Evolutionary conservation across 2,888 invertebrate species (phyloP), one percentile per base, ranked within the genome.

Genomic region (Stenichneumon culpator): DNA sequence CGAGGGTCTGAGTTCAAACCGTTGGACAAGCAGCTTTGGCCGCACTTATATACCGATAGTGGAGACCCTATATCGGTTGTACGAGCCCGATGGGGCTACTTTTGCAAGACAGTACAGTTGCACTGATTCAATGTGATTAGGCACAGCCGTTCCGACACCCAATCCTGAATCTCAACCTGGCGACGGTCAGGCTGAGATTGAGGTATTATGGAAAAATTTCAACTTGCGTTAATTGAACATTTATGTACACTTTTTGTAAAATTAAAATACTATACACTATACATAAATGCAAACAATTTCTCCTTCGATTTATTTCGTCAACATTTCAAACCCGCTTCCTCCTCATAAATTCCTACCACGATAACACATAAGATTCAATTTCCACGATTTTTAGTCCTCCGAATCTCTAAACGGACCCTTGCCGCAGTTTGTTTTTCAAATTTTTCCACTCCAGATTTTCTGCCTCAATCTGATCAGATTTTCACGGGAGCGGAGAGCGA

Each of bases 71-170:
- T 70, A 25, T 44, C 50, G 60, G 28, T n/a, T 50, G 39, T 77
- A 80, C 52, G 70, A 80, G 79, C 50, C 72, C 70, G 39, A 72
- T 77, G 65, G 63, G 80, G 65, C 74, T 77, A 84, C 82, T 80
- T 72, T 70, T 3, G 50, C 6, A 50, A 70, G 44, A 52, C 28
- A 70, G 22, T 65, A 60, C 57, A 25, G 11, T 25, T 63, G 68
- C 77, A 73, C 68, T 77, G 80, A 81, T 84, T 81, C 80, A 81
- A 44, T 80, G 39, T 50, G 57, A 81, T 84, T 77, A 39, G 57
- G 67, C 54, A 16, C 79, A 50, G 44, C 63, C 39, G 32, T 36
- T 36, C 47, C 11, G 74, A 79, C 54, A 52, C 47, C 70, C 63
- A 65, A 44, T 63, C 28, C 16, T 36, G 54, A 70, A 82, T 82